These are phyloP conservation scores for Charanyca ferruginea DNA, from an alignment of 2,888 invertebrate genomes.

Conservation along the genomic window DNA sequence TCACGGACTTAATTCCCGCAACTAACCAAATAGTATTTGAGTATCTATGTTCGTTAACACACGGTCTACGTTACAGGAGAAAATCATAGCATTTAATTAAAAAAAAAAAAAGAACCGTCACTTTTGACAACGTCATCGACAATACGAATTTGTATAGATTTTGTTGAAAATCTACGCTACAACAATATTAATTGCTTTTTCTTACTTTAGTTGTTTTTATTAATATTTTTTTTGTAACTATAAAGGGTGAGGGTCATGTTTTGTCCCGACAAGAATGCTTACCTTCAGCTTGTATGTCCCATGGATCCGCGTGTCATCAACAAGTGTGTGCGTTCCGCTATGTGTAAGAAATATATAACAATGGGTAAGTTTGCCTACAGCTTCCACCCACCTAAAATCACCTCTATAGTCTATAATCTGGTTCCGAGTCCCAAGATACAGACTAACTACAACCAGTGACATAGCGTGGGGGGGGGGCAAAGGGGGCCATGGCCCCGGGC, in stretches of 20 bases:
- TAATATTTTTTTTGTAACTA: conserved; percentile 15
- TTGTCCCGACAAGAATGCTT: conserved; percentile 84
- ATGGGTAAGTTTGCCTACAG: neutral
- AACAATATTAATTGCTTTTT: conserved; percentile 19
- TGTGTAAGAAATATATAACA: conserved; percentile 65
- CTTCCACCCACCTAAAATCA: no score
- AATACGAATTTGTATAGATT: neutral
- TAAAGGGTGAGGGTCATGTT: conserved; percentile 75
- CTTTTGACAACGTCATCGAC: neutral
- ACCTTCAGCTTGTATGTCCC: conserved; percentile 82
- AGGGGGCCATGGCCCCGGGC: no score
- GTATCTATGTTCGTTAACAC: no score
- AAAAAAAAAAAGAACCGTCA: no score
- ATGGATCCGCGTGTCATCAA: conserved; percentile 84
- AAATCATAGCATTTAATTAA: no score
- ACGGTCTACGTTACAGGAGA: no score
- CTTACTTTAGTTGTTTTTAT: neutral
- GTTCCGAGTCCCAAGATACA: no score
- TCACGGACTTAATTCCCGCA: no score
- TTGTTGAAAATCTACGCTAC: neutral
- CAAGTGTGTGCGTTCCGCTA: conserved; percentile 81
- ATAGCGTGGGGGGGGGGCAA: no score
- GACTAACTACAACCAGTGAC: no score
- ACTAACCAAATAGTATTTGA: no score
- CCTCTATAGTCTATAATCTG: no score